Base-by-base conservation (phyloP, 2,113 vertebrate species). In the Megaceryle torquata region DNA sequence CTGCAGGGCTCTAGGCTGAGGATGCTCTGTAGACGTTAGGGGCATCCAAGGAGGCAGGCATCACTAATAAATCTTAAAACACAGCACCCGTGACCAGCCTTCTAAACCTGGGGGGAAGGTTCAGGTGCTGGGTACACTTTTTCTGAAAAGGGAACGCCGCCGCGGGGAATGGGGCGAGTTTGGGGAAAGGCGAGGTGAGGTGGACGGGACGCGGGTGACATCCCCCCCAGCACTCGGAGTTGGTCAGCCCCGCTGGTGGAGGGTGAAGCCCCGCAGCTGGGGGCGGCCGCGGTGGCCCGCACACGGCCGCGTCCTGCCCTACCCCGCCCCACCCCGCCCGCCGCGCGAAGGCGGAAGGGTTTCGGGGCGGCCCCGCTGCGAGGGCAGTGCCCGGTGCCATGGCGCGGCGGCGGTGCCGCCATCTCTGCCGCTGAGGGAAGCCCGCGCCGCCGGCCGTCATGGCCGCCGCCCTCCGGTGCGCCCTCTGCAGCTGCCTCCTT, bases 11-110 rank as follows among this genome's bases (percentile, higher is more conserved):
- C 5, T 3, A 0, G 2, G 44, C 37, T 14, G 31, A 19, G n/a
- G 43, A 4, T 2, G 31, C 31, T 16, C 15, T 5, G 24, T 2
- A 28, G 31, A 28, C 29, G 4, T 35, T 0, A 3, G 0, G 14
- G 14, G 11, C 15, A 29, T 3, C 37, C 15, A 3, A 39, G 75
- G 76, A 37, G n/a, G 24, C 16, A 15, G n/a, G 29, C 22, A 11
- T 24, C 69, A 2, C n/a, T 4, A 3, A 4, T 5, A 0, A 2
- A 10, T n/a, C 28, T 43, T 19, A 11, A 25, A 29, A 4, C 65
- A 4, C 19, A 4, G 82, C 53, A 2, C 15, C 12, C 5, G 2
- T 2, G 18, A 37, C 3, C 54, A 5, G 28, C 64, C 35, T 31
- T 8, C 54, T n/a, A 13, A 10, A 5, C 29, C 46, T 1, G 48